Evolutionary conservation across 64 coral and sea anemone genomes (phyloP), one percentile per base, ranked within the genome.

Genomic region (Actinia tenebrosa): DNA sequence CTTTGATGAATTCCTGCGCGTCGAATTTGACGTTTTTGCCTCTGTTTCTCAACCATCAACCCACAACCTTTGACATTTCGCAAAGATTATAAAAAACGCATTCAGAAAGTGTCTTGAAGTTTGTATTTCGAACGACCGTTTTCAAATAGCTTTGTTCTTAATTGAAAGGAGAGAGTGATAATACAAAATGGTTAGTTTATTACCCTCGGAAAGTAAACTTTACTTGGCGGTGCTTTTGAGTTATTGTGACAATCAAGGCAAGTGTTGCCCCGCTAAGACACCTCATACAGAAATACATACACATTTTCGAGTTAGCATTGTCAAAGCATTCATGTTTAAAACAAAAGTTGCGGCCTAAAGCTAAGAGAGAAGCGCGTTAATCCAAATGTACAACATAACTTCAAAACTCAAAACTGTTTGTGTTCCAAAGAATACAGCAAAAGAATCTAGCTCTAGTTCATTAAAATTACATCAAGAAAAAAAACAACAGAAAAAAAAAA

Each of bases 291-390:
- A 50, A 20, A 53, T 20, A 50, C 43, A 47, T 20, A 53, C 45
- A 20, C 79, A 81, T 81, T 37, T 81, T 81, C 79, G 79, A 81
- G 50, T 81, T 81, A 81, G 22, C 42, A 53, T 81, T 81, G 43
- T 53, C 42, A 81, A 79, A 7, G 44, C 1, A 75, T 75, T 75
- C 69, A 75, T 75, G 25, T 75, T 27, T 42, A 42, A 42, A 30
- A 75, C 69, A 75, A 75, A 13, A 30, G 69, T 11, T 30, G 0
- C 25, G 26, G 69, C 10, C 23, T 30, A 75, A 30, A 13, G 10
- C 69, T 75, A 75, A 75, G 8, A 10, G 25, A 42, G 10, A 6
- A 79, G 50, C 14, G 22, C 50, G 79, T 53, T 81, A 81, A 81
- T 50, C 79, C 43, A 45, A 47, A 16, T 53, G 44, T 25, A 81